These are phyloP conservation scores for Hippocampus abdominalis DNA, from an alignment of 2,113 vertebrate genomes.

Conservation along the genomic window DNA sequence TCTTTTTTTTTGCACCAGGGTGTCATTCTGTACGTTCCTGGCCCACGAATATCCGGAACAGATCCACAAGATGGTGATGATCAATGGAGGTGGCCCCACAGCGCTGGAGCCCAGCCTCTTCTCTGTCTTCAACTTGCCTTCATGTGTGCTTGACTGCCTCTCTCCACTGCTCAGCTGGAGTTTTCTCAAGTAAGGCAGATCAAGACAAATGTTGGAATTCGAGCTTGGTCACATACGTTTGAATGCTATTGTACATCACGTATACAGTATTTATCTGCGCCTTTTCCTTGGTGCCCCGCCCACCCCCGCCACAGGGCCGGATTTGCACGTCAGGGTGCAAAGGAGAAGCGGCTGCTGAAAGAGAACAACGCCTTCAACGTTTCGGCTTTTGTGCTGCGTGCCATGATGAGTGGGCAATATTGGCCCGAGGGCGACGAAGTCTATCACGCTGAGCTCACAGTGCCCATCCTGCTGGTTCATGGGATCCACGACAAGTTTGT, in stretches of 20 bases:
- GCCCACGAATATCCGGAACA: constrained; percentile 94
- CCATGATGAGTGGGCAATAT: constrained; percentile 98
- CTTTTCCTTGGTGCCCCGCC: not conserved
- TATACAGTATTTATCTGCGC: not conserved
- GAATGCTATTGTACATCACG: not conserved
- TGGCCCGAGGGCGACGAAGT: constrained; percentile 96
- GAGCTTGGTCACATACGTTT: too few species aligned
- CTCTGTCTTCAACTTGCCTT: constrained; percentile 95
- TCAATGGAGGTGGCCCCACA: constrained; percentile 91
- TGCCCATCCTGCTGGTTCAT: constrained; percentile 88
- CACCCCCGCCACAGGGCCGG: constrained; percentile 59
- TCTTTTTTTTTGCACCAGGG: constrained; percentile 64
- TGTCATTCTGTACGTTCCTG: constrained; percentile 96
- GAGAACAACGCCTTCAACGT: constrained; percentile 95
- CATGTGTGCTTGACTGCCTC: constrained; percentile 87
- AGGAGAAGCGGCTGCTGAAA: constrained; percentile 90
- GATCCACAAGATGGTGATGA: constrained; percentile 97
- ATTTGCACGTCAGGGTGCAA: constrained; percentile 77
- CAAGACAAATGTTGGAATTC: not conserved
- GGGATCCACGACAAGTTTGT: constrained; percentile 96
- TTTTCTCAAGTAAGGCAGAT: constrained; percentile 83
- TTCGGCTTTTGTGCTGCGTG: constrained; percentile 90
- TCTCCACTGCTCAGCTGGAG: constrained; percentile 92
- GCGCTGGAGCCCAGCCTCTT: constrained; percentile 92
- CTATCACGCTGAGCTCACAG: constrained; percentile 91